Evolutionary conservation across 2,888 invertebrate genomes (phyloP).

Genomic region (Rotaria macrura): DNA sequence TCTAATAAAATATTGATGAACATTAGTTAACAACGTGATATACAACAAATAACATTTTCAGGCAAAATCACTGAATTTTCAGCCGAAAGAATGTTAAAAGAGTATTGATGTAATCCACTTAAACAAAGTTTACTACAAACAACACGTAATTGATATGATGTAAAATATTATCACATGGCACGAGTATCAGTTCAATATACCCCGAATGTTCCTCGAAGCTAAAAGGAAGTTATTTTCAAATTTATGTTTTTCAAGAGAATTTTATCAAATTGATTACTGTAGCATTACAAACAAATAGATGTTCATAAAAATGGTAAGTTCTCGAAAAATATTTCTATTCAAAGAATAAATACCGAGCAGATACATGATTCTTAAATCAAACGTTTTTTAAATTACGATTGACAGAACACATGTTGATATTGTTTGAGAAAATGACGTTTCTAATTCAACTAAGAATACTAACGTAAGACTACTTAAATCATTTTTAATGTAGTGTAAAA

Average conservation of each 20-base stretch:
- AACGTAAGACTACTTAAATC: too few relatives aligned
- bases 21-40: background rate
- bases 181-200: background rate
- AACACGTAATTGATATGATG: background rate
- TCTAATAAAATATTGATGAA: background rate
- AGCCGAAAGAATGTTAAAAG: background rate
- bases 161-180: background rate
- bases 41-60: slow-evolving; percentile 7
- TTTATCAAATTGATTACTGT: background rate
- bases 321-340: too few relatives aligned
- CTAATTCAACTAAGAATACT: too few relatives aligned
- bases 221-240: background rate
- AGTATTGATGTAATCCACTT: background rate
- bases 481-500: too few relatives aligned
- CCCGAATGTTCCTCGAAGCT: background rate
- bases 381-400: too few relatives aligned
- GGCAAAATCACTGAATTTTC: background rate
- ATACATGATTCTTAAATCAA: too few relatives aligned
- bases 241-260: background rate
- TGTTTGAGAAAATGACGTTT: too few relatives aligned
- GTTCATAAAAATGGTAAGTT: background rate
- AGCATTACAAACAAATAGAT: background rate
- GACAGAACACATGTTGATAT: too few relatives aligned
- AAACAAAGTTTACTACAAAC: background rate
- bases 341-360: too few relatives aligned